Evolutionary conservation across 2,113 vertebrate genomes (phyloP), one percentile per base, ranked within the genome.

Genomic region (Pollachius pollachius): DNA sequence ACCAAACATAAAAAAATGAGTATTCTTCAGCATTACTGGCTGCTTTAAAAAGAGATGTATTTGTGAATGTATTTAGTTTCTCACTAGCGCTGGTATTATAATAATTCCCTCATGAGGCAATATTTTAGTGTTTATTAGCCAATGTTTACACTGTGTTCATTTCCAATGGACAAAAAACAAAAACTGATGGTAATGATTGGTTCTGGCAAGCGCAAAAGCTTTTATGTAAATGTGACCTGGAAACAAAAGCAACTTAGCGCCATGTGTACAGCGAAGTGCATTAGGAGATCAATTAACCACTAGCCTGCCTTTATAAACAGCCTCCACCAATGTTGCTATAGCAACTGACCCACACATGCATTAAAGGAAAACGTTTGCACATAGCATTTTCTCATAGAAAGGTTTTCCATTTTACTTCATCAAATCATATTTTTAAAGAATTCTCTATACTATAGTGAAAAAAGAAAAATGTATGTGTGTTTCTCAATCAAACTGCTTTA

Each of bases 191-290:
- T 97, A 97, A 96, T 97, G 90, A 95, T 91, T 93, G 93, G 94
- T 95, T 97, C 94, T 74, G 87, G 88, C 80, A 94, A 95, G 94
- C 90, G 92, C 92, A 83, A 83, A 93, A 94, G 94, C 91, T 95
- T 98, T 97, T 96, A 98, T 98, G 95, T 94, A 97, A 96, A 96
- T 96, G 94, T 95, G 95, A 96, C 95, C 95, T 94, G 93, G 93
- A 96, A 96, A 97, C 94, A 98, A 98, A 95, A 94, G 92, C 92
- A 94, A 92, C 93, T 95, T 93, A 93, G 93, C 92, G 92, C 91
- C 94, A 91, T 94, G 92, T 94, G 93, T 94, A 92, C 93, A 92
- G 94, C 94, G 88, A 88, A 88, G 94, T 95, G 94, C 96, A 97
- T 98, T 96, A 97, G 95, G 91, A 93, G 93, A 97, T 97, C 95